phyloP scores from a whole-genome alignment of 2,113 vertebrate genomes.

The Isurus oxyrinchus region DNA sequence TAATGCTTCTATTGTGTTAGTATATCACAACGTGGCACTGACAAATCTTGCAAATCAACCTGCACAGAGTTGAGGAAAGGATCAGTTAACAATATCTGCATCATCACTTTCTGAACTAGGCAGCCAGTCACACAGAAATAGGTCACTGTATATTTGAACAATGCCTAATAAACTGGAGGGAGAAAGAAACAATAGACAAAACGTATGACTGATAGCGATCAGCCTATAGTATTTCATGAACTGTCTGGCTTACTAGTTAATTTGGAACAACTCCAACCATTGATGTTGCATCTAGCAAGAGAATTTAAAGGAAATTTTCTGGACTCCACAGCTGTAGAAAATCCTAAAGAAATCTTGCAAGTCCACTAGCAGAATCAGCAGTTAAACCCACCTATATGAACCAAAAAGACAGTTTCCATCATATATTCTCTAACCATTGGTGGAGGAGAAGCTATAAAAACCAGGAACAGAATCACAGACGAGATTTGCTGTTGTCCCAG shows the following conservation, averaged over 20 bases:
- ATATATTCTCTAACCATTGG: not conserved
- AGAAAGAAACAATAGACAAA: not conserved
- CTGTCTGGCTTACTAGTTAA: not conserved
- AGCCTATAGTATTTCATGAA: not conserved
- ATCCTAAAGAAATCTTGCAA: not conserved
- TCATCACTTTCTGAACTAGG: not conserved
- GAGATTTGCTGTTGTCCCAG: not conserved
- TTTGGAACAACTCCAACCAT: not conserved
- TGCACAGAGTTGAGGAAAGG: not conserved
- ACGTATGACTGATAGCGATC: not conserved
- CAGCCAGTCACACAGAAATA: not conserved
- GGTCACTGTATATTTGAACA: not conserved
- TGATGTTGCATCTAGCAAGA: too few relatives aligned
- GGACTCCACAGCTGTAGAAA: not conserved
- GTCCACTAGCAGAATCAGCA: not conserved
- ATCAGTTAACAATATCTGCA: not conserved
- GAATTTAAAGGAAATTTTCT: not conserved
- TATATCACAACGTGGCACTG: not conserved
- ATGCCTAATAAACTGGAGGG: not conserved
- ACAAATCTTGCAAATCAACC: not conserved
- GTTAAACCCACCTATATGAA: not conserved
- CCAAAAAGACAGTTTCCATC: not conserved
- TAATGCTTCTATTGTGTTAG: not conserved
- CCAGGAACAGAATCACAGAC: not conserved
- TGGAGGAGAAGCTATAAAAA: not conserved